Base-by-base conservation (phyloP, 2,113 vertebrate species). In the Orthochromis indermauri region DNA sequence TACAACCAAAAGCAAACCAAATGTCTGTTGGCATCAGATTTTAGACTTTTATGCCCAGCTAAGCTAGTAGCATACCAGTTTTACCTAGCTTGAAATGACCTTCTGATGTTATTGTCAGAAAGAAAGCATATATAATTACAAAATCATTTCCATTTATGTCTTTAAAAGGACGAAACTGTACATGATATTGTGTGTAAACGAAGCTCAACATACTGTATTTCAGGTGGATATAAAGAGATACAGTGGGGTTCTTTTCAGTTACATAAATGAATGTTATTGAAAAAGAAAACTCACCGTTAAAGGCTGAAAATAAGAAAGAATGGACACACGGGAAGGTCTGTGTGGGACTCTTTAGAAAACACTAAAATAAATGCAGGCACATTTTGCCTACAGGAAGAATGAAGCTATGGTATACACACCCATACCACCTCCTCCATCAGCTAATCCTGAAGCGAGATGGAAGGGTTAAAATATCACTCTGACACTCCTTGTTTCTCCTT, bases 381-480 rank as follows among this genome's bases (percentile, higher is more conserved):
- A 33, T 59, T 86, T 13, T 10, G 59, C 89, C 86, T 80, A 80
- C 35, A 73, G 83, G 21, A 59, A 47, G 84, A 85, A 53, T 83
- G 40, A 55, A 57, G 42, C 80, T 71, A 53, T 86, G 53, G 45
- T 71, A 86, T 73, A 81, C 68, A 85, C 24, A 71, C 33, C 45
- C 35, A 76, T 47, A 76, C 14, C 49, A 19, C 21, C 68, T 14
- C 84, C 40, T 6, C 51, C 8, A 10, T 71, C 83, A 94, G 83
- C 84, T 89, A 81, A 88, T 91, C 88, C 49, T 57, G 76, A 91
- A 94, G 89, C 81, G 86, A 90, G 82, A 86, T 26, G 91, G 86
- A 51, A 87, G 79, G 90, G 92, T 95, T 94, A 95, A 94, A 95
- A 94, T 90, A 96, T 94, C 94, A 86, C 78, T 84, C 92, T 86